These are phyloP conservation scores for Pyrrhia umbra DNA, from an alignment of 2,888 invertebrate genomes.

Conservation along the genomic window DNA sequence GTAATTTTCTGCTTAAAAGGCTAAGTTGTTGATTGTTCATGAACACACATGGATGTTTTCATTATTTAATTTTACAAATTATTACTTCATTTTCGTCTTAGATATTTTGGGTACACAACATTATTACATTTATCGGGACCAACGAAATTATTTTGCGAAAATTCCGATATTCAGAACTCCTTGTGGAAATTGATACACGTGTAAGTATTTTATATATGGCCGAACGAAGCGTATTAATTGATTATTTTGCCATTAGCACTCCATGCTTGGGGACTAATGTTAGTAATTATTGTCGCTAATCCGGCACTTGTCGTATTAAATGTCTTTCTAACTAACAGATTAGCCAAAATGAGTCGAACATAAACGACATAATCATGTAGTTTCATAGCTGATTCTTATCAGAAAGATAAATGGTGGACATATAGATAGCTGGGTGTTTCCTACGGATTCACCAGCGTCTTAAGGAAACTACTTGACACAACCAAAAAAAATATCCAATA, in stretches of 20 bases:
- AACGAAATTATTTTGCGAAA: slow-evolving; percentile 14
- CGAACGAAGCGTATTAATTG: slow-evolving; percentile 42
- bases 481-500: no score
- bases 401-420: neutral
- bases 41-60: neutral
- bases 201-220: slow-evolving; percentile 24
- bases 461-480: no score
- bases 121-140: slow-evolving; percentile 2
- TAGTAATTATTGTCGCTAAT: slow-evolving; percentile 5
- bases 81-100: neutral
- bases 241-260: slow-evolving; percentile 27
- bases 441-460: no score
- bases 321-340: neutral
- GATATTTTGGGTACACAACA: neutral
- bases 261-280: slow-evolving; percentile 1
- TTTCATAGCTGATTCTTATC: neutral
- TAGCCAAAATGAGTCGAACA: neutral
- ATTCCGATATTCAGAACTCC: slow-evolving; percentile 6
- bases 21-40: neutral
- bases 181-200: slow-evolving; percentile 9
- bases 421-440: no score
- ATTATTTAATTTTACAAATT: slow-evolving; percentile 9
- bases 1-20: neutral
- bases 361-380: neutral
- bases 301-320: neutral